Percentiles rank a stretch among this genome's conserved stretches.
phyloP scores from a whole-genome alignment of 2,888 invertebrate genomes.

The Saturnia pavonia region DNA sequence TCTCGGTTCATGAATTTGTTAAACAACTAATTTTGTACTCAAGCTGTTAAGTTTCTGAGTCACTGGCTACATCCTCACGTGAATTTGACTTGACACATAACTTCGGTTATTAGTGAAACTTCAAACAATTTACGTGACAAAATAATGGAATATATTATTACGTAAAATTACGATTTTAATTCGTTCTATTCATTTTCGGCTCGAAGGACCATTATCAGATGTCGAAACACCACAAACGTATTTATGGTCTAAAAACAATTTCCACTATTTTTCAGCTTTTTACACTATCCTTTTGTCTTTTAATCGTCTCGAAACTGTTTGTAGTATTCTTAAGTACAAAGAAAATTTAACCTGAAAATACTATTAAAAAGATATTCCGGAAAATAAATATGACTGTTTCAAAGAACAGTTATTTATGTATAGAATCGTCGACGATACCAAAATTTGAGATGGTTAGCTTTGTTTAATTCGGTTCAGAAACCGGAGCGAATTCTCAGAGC shows the following conservation, averaged over 20 bases:
- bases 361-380: neutral
- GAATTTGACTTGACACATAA: neutral
- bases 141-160: too few species aligned
- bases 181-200: too few species aligned
- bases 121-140: neutral
- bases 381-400: neutral
- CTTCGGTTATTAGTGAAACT: neutral
- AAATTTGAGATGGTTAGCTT: neutral
- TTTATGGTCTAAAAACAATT: too few species aligned
- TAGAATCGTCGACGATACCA: neutral
- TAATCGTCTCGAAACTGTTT: too few species aligned
- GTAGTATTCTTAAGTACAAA: too few species aligned
- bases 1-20: neutral
- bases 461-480: neutral
- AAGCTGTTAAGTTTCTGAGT: neutral
- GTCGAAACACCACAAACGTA: too few species aligned
- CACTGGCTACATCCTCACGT: neutral
- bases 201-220: too few species aligned
- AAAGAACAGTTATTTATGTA: conserved; percentile 6
- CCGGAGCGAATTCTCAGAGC: neutral
- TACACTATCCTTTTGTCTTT: too few species aligned
- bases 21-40: neutral
- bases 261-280: too few species aligned
- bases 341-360: neutral
- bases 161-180: neutral